Evolutionary conservation across 64 coral and sea anemone genomes (phyloP), one percentile per base, ranked within the genome.

Genomic region (Porites lutea): DNA sequence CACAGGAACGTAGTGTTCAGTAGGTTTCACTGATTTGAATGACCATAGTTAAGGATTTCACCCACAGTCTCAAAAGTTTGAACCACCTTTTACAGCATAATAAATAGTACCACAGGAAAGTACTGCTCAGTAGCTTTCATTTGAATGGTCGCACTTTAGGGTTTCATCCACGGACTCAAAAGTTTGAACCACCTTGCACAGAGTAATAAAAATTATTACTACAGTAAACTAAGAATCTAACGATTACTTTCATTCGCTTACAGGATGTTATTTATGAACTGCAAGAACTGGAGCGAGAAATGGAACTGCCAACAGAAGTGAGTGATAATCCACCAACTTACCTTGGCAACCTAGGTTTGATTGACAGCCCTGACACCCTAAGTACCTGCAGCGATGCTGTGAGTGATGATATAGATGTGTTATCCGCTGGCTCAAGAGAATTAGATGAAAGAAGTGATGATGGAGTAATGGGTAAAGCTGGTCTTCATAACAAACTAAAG

Each of bases 371-470:
- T 71, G 93, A 93, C 23, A 90, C 93, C 10, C 74, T 94, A 50
- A 97, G 95, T 78, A 43, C 90, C 15, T 87, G 90, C 69, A 86
- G 92, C 59, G 95, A 90, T 4, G 86, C 92, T 4, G 75, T 94
- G 19, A 78, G 78, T 6, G 92, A 83, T 83, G 92, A 88, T 53
- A 47, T 79, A 47, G 63, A 84, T 43, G 13, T 2, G 11, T 61
- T 58, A 58, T 58, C 61, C 11, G 47, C 21, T 48, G 79, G 37
- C 43, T 75, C 13, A 83, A 37, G 6, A 21, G 90, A 86, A 20
- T 62, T 53, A 58, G 87, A 86, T 71, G 87, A 89, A 57, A 90
- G 89, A 72, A 77, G 89, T 54, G 95, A 86, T 13, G 74, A 82
- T 45, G 75, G 84, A 16, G 3, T 21, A 49, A 21, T 49, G 52